phyloP scores from a whole-genome alignment of 2,113 vertebrate species.

The Ammospiza caudacuta region DNA sequence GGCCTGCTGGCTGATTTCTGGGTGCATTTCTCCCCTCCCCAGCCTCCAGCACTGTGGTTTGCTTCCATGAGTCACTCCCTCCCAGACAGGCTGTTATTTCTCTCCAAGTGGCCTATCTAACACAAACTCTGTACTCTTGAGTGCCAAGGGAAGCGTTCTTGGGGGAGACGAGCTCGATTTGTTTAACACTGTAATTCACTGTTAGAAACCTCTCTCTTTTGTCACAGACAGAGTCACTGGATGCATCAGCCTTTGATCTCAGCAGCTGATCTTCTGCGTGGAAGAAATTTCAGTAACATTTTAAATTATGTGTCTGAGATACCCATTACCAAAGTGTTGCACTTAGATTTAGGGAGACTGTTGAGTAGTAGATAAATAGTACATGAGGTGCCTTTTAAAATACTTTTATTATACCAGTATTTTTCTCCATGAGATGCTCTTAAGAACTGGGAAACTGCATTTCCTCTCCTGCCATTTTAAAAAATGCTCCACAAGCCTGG shows the following conservation, averaged over 20 bases:
- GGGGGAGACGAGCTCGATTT: slow-evolving; percentile 59
- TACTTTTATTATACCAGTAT: slow-evolving; percentile 12
- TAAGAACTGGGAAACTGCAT: background rate
- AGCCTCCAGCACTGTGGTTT: background rate
- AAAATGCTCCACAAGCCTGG: background rate
- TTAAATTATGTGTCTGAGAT: slow-evolving; percentile 33
- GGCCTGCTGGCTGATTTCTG: background rate
- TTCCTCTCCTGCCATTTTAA: slow-evolving; percentile 14
- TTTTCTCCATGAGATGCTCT: background rate
- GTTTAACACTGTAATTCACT: slow-evolving; percentile 57
- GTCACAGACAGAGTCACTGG: slow-evolving; percentile 55
- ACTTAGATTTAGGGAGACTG: slow-evolving; percentile 24
- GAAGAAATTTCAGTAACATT: slow-evolving; percentile 15
- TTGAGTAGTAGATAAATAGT: slow-evolving; percentile 44
- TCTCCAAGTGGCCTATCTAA: slow-evolving; percentile 33
- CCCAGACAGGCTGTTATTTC: slow-evolving; percentile 43
- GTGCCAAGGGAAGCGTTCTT: slow-evolving; percentile 37
- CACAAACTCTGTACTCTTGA: slow-evolving; percentile 49
- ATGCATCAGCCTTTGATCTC: slow-evolving; percentile 65
- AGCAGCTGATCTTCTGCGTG: background rate
- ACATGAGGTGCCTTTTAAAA: slow-evolving; percentile 15
- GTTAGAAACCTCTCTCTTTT: slow-evolving; percentile 40
- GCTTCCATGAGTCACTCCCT: slow-evolving; percentile 36
- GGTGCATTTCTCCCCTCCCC: slow-evolving; percentile 11
- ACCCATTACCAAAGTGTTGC: background rate